Evolutionary conservation across 2,113 vertebrate species (phyloP), one percentile per base, ranked within the genome.

Genomic region (Xyrauchen texanus): DNA sequence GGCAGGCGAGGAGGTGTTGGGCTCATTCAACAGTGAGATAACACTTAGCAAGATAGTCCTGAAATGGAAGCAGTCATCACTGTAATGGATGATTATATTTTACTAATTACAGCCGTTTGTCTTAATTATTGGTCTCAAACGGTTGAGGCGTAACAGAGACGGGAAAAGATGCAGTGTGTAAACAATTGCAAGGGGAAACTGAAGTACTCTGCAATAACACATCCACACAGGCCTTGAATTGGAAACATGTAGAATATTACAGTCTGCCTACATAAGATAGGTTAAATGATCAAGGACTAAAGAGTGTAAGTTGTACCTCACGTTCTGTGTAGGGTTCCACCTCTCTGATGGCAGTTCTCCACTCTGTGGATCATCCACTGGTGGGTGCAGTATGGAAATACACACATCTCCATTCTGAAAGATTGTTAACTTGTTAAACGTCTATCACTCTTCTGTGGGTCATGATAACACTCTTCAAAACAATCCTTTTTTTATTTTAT

Each of bases 281-380:
- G 21, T 34, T 34, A 34, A 34, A 34, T 34, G 21, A 34, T 34
- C 21, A 34, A 34, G 21, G 21, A 34, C 21, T 34, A 34, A 34
- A 34, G 21, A 34, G 51, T 8, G 15, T 21, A 13, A 21, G 10
- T 4, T 0, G 86, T 89, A 98, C 96, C 97, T 93, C 91, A 98
- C 96, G 1, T 98, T 99, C 91, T 98, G 96, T 0, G 97, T 98
- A 61, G 97, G 97, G 84, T 99, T 99, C 96, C 97, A 98, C 82
- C 96, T 92, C 89, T 98, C 97, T 0, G 96, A 98, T 0, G 96
- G 95, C 85, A 98, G 90, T 91, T 99, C 97, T 13, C 97, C 96
- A 0, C 97, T 99, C 90, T 99, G 97, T 0, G 96, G 97, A 88
- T 99, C 96, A 0, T 99, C 97, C 52, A 99, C 94, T 0, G 96